A percentile compares a stretch with the other conserved stretches of the same genome.
phyloP scores from a whole-genome alignment of 2,113 vertebrate genomes.

The Falco punctatus region DNA sequence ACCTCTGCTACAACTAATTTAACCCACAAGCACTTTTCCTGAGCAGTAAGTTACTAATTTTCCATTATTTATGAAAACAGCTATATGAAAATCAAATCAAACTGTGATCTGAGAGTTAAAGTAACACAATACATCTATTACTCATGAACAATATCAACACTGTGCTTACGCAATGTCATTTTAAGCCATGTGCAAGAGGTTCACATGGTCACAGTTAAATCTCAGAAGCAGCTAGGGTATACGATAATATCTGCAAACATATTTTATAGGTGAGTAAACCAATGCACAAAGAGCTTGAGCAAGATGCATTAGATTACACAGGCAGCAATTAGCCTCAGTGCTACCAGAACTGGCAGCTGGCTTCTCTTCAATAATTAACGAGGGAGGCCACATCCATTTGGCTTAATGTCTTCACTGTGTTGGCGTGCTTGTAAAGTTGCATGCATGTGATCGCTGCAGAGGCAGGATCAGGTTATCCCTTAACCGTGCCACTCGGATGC shows the following conservation, averaged over 20 bases:
- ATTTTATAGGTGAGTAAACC: background rate
- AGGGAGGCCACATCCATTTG: background rate
- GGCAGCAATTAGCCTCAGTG: background rate
- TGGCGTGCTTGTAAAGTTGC: fast-evolving
- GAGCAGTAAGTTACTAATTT: background rate
- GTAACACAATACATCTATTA: background rate
- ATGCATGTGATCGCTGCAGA: fast-evolving
- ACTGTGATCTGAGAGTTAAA: background rate
- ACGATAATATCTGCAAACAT: fast-evolving
- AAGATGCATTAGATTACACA: background rate
- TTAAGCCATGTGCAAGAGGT: background rate
- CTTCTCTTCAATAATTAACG: background rate
- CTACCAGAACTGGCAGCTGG: background rate
- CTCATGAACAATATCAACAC: fast-evolving
- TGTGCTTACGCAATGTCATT: fast-evolving
- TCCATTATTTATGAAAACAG: background rate
- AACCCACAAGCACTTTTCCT: background rate
- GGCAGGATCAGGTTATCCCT: background rate
- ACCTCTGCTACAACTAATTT: background rate
- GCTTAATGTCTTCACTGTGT: background rate
- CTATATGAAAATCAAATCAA: background rate
- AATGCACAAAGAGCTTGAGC: fast-evolving
- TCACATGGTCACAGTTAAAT: background rate
- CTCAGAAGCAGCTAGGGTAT: background rate
- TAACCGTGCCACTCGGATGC: background rate